Evolutionary conservation across 1,140 invertebrate species (phyloP), one percentile per base, ranked within the genome.

Genomic region (Hyposmocoma kahamanoa): DNA sequence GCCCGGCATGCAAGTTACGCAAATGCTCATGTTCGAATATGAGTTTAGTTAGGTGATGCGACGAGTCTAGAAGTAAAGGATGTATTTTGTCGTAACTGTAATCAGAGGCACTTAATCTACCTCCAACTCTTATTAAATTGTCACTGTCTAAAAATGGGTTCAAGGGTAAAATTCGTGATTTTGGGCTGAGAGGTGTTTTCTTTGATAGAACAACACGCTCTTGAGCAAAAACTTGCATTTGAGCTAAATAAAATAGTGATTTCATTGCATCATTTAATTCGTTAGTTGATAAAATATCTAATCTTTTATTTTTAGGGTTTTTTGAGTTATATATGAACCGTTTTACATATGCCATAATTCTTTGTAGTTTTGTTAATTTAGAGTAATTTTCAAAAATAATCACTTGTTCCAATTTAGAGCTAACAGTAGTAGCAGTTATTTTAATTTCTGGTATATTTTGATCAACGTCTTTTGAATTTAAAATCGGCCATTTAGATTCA

Each of bases 81-180:
- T 76, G 72, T 42, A 70, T 74, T 36, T 44, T 50, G 2, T 62
- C 53, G 22, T 54, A 48, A 8, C 53, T 36, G 15, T 70, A 53
- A 0, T 45, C 20, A 3, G 71, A 43, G 30, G 66, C 26, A 6
- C 45, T 18, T 15, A 79, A 44, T 18, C 71, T 38, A n/a, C 77
- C 72, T 19, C 70, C 73, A 20, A 79, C 72, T 19, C 72, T 50
- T 11, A 81, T 21, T 2, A 41, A 11, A 11, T 41, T 21, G 11
- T 41, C 13, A 5, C 13, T 10, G 11, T 38, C 34, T 19, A 41
- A 21, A 20, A 21, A 41, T 20, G 20, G 18, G 1, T 41, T 41
- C 15, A 36, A 36, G 10, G 15, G 15, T 2, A 6, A 6, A 21
- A 41, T 9, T 2, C 19, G 4, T 2, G 38, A 41, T 9, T 8